Percentiles rank a stretch among this genome's conserved stretches.
phyloP scores from a whole-genome alignment of 2,113 vertebrate species.

The Macroglossus sobrinus region DNA sequence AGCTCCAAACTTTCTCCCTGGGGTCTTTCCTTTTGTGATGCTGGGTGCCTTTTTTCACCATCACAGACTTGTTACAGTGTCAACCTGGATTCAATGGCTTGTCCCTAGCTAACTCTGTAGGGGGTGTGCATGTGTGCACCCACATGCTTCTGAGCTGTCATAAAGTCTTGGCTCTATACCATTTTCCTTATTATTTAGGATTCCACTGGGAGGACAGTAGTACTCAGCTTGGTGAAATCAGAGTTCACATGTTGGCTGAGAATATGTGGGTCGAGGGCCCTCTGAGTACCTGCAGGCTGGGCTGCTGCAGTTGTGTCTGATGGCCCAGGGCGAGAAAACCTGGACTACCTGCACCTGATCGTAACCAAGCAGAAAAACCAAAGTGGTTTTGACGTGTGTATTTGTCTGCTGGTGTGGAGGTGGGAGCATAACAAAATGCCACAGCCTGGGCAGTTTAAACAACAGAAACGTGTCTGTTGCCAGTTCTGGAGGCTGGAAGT shows the following conservation, averaged over 20 bases:
- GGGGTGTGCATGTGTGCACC: not conserved
- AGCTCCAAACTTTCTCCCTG: not conserved
- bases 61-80: not conserved
- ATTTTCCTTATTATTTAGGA: not conserved
- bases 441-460: not conserved
- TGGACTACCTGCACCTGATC: constrained; percentile 26
- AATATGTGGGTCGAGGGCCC: constrained; percentile 4
- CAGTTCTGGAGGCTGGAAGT: not conserved
- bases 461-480: not conserved
- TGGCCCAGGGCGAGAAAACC: constrained; percentile 41
- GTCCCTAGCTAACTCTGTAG: not conserved
- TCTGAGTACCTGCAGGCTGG: not conserved
- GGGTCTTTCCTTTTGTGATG: not conserved
- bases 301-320: constrained; percentile 31
- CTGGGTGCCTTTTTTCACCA: not conserved
- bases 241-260: constrained; percentile 22
- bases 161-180: not conserved
- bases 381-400: not conserved
- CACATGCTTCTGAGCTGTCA: too few species aligned
- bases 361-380: constrained; percentile 14
- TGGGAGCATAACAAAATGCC: not conserved
- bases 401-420: not conserved
- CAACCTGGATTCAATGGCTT: not conserved
- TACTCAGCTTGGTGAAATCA: constrained; percentile 45
- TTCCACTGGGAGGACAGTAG: constrained; percentile 41